Evolutionary conservation across 2,797 vertebrate species (phyloP).

Genomic region (Labeo calbasu): DNA sequence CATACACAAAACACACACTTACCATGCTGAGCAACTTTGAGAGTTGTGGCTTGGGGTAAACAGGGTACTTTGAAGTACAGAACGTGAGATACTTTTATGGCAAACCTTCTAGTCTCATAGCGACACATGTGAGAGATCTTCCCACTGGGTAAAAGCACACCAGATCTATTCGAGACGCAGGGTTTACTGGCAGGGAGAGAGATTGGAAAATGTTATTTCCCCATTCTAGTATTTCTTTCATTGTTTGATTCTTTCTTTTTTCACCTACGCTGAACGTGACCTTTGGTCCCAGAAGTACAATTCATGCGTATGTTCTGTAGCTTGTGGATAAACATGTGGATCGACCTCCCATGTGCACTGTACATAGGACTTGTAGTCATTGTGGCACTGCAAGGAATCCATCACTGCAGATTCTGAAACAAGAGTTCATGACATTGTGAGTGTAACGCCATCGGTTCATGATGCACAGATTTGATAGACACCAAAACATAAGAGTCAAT

Average conservation of each 20-base stretch:
- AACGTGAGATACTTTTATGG: neutral
- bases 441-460: neutral
- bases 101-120: neutral
- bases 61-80: conserved; percentile 65
- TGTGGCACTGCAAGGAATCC: conserved; percentile 71
- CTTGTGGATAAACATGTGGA: conserved; percentile 54
- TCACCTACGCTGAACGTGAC: neutral
- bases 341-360: conserved; percentile 70
- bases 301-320: neutral
- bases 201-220: neutral
- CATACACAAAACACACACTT: conserved; percentile 42
- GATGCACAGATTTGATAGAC: neutral
- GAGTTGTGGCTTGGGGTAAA: conserved; percentile 23
- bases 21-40: conserved; percentile 65
- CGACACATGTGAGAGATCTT: conserved; percentile 56
- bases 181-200: neutral
- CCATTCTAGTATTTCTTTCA: neutral
- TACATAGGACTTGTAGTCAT: conserved; percentile 66
- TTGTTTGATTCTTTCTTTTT: conserved; percentile 17
- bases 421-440: neutral
- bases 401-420: conserved; percentile 66
- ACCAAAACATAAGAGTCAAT: neutral
- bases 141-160: conserved; percentile 20
- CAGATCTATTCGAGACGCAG: neutral
- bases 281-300: neutral